These are phyloP conservation scores for Bedellia somnulentella DNA, from an alignment of 2,888 invertebrate species.

Conservation along the genomic window DNA sequence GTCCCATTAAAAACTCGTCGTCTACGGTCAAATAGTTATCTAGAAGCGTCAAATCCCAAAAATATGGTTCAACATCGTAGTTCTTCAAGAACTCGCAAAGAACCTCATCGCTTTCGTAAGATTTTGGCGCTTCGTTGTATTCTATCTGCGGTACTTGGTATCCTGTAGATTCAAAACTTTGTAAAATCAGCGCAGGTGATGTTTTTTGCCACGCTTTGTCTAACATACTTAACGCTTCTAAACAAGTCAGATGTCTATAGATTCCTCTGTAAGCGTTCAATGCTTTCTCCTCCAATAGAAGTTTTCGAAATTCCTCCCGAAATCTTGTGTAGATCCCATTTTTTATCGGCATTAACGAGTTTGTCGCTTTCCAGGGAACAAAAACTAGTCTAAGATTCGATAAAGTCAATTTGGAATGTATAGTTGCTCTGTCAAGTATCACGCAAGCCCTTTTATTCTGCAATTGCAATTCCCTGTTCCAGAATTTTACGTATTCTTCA, in stretches of 20 bases:
- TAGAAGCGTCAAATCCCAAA: slow-evolving; percentile 14
- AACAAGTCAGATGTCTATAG: slow-evolving; percentile 20
- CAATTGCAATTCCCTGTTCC: slow-evolving; percentile 19
- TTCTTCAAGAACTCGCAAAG: slow-evolving; percentile 19
- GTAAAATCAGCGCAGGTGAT: slow-evolving; percentile 16
- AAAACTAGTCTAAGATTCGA: slow-evolving; percentile 23
- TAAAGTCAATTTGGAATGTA: slow-evolving; percentile 22
- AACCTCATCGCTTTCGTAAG: slow-evolving; percentile 18
- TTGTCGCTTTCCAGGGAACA: slow-evolving; percentile 24
- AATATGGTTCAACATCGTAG: slow-evolving; percentile 22
- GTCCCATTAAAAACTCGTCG: slow-evolving; percentile 22
- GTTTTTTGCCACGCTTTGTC: slow-evolving; percentile 22
- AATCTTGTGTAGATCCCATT: slow-evolving; percentile 20
- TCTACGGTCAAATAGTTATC: slow-evolving; percentile 25
- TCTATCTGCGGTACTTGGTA: slow-evolving; percentile 16
- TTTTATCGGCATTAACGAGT: slow-evolving; percentile 21
- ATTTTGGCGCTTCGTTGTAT: slow-evolving; percentile 11
- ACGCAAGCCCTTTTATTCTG: slow-evolving; percentile 17
- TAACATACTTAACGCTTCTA: slow-evolving; percentile 22
- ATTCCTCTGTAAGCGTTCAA: slow-evolving; percentile 19
- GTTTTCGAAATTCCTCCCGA: slow-evolving; percentile 18
- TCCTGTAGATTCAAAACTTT: slow-evolving; percentile 18
- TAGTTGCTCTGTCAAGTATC: slow-evolving; percentile 21
- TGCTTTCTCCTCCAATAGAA: slow-evolving; percentile 20
- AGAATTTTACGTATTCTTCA: slow-evolving; percentile 22